Evolutionary conservation across 2,113 vertebrate species (phyloP).

Genomic region (Oreochromis aureus): DNA sequence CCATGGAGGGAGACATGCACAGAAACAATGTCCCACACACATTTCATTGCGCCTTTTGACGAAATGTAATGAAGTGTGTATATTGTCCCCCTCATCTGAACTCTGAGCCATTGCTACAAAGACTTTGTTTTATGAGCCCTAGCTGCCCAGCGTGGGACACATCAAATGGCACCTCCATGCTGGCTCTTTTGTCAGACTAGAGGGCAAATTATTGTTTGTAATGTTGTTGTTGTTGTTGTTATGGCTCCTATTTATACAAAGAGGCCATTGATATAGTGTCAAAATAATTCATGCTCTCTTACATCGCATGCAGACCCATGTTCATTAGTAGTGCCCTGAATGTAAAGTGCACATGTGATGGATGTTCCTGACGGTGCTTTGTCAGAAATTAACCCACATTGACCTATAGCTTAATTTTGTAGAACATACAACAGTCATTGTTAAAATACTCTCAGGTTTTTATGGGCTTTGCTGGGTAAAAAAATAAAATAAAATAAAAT

Average conservation of each 20-base stretch:
- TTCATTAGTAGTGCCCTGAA: slow-evolving; percentile 49
- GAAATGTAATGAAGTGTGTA: slow-evolving; percentile 85
- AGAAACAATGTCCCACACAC: slow-evolving; percentile 76
- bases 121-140: slow-evolving; percentile 73
- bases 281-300: slow-evolving; percentile 54
- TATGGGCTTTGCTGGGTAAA: neutral
- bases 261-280: slow-evolving; percentile 56
- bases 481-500: neutral
- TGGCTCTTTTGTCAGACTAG: slow-evolving; percentile 62
- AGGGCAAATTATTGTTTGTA: slow-evolving; percentile 63
- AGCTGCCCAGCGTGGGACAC: slow-evolving; percentile 75
- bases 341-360: slow-evolving; percentile 26
- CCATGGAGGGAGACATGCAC: slow-evolving; percentile 75
- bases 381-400: slow-evolving; percentile 50
- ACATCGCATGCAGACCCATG: slow-evolving; percentile 17
- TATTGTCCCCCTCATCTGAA: slow-evolving; percentile 75
- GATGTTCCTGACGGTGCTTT: slow-evolving; percentile 44
- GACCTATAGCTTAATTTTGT: slow-evolving; percentile 35
- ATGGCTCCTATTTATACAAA: slow-evolving; percentile 59
- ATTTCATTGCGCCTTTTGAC: slow-evolving; percentile 81
- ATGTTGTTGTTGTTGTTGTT: slow-evolving; percentile 65
- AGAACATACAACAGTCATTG: neutral
- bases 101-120: slow-evolving; percentile 71
- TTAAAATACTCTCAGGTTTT: neutral
- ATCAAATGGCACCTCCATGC: slow-evolving; percentile 70